Evolutionary conservation across 2,888 invertebrate species (phyloP).

Genomic region (Andricus quercusramuli): DNA sequence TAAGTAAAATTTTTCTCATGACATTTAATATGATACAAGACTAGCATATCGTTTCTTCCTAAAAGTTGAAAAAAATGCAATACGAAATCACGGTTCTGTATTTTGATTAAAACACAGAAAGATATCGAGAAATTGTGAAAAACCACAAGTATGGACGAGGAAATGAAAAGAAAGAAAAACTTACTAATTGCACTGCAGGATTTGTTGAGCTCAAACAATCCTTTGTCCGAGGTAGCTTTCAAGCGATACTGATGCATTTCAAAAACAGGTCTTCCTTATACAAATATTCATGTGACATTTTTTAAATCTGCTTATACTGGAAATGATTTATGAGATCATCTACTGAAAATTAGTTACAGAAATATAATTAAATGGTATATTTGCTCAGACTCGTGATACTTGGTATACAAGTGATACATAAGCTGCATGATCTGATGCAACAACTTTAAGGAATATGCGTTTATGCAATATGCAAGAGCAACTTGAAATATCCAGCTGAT

Average conservation of each 20-base stretch:
- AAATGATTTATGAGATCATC: not conserved
- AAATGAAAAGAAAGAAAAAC: not conserved
- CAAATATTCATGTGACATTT: not conserved
- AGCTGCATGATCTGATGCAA: slow-evolving; percentile 22
- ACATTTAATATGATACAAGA: too few species aligned
- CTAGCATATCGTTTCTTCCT: too few species aligned
- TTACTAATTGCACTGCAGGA: not conserved
- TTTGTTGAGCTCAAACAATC: not conserved
- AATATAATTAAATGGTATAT: not conserved
- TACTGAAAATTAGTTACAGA: not conserved
- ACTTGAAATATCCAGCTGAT: slow-evolving; percentile 29
- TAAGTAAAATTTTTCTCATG: not conserved
- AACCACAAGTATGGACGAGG: not conserved
- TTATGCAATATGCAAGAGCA: slow-evolving; percentile 31
- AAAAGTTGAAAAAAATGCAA: too few species aligned
- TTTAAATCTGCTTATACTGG: not conserved
- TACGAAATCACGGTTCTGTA: too few species aligned
- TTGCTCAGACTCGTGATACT: not conserved
- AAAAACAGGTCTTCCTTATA: not conserved
- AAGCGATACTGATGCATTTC: not conserved
- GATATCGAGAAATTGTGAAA: too few species aligned
- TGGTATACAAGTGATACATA: not conserved
- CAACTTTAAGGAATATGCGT: slow-evolving; percentile 27
- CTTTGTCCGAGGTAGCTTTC: not conserved
- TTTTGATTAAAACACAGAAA: too few species aligned